Conservation (phyloP, 1,140 invertebrate genomes). For the Zaprionus capensis region DNA sequence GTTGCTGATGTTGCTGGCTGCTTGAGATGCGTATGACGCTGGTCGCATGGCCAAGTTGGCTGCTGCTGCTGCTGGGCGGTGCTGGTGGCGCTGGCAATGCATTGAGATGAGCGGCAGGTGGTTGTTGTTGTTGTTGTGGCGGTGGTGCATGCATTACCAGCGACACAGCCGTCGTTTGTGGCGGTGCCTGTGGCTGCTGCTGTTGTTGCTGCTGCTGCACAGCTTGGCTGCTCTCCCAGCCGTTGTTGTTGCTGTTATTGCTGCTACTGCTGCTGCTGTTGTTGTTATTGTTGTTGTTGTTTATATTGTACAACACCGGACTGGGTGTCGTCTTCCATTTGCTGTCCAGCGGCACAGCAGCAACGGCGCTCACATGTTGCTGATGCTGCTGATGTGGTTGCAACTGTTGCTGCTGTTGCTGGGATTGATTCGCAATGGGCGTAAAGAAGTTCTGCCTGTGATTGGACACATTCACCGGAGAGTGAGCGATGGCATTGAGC, state of each 20-base stretch:
- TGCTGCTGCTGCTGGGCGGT: constrained; percentile 63
- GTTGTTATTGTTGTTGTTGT: constrained; percentile 45
- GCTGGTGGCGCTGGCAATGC: constrained; percentile 67
- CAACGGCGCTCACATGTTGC: constrained; percentile 51
- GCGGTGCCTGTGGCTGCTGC: constrained; percentile 70
- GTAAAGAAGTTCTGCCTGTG: constrained; percentile 92
- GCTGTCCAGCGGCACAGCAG: constrained; percentile 58
- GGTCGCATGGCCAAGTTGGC: constrained; percentile 85
- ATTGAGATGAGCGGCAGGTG: constrained; percentile 70
- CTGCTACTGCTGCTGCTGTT: constrained; percentile 48
- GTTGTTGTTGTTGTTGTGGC: constrained; percentile 80
- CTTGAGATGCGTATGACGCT: constrained; percentile 93
- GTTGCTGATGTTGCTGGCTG: constrained; percentile 83
- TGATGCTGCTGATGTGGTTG: constrained; percentile 74
- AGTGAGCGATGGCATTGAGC: constrained; percentile 87
- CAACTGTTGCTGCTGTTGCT: constrained; percentile 85
- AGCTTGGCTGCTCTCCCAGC: constrained; percentile 60
- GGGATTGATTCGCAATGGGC: constrained; percentile 88
- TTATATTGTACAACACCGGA: constrained; percentile 77
- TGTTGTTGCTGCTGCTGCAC: constrained; percentile 85
- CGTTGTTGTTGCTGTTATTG: constrained; percentile 67
- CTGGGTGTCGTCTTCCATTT: constrained; percentile 83
- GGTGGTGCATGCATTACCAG: constrained; percentile 84
- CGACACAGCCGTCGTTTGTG: constrained; percentile 81
- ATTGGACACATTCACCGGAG: constrained; percentile 87